Conservation (phyloP, 1,140 invertebrate genomes). For the Hormaphis cornu region DNA sequence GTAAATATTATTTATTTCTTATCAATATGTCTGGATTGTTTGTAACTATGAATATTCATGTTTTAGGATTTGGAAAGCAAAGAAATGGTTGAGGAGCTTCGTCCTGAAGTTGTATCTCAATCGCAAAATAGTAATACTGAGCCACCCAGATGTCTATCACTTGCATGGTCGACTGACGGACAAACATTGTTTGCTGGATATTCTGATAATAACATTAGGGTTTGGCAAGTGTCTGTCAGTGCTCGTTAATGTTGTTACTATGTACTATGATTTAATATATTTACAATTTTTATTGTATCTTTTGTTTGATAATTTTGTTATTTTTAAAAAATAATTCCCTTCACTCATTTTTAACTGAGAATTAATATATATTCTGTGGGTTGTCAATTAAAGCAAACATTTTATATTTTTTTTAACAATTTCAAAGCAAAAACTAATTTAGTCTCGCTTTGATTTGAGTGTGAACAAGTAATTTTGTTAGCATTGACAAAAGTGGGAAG, state of each 20-base stretch:
- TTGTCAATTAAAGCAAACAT: no score
- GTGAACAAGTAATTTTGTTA: no score
- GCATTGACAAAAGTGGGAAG: no score
- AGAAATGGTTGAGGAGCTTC: conserved; percentile 96
- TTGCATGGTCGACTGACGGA: conserved; percentile 98
- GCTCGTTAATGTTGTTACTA: conserved; percentile 48
- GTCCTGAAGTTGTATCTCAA: conserved; percentile 73
- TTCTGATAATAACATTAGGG: conserved; percentile 94
- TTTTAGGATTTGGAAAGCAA: conserved; percentile 93
- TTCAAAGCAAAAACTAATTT: no score
- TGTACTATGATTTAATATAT: conserved; percentile 12
- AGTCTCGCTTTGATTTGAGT: no score
- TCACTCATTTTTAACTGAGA: no score
- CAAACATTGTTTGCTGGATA: conserved; percentile 98
- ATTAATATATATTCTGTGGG: no score
- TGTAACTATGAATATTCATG: conserved; percentile 23
- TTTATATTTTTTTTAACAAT: no score
- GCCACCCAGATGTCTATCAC: conserved; percentile 89
- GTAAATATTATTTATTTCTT: conserved; percentile 52
- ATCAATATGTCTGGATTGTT: conserved; percentile 42
- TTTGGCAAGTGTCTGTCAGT: conserved; percentile 92
- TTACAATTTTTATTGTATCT: conserved; percentile 1
- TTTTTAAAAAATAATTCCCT: background rate
- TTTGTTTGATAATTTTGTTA: background rate
- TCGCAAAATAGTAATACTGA: conserved; percentile 67